Evolutionary conservation across 2,888 invertebrate genomes (phyloP).

Genomic region (Mythimna pallens): DNA sequence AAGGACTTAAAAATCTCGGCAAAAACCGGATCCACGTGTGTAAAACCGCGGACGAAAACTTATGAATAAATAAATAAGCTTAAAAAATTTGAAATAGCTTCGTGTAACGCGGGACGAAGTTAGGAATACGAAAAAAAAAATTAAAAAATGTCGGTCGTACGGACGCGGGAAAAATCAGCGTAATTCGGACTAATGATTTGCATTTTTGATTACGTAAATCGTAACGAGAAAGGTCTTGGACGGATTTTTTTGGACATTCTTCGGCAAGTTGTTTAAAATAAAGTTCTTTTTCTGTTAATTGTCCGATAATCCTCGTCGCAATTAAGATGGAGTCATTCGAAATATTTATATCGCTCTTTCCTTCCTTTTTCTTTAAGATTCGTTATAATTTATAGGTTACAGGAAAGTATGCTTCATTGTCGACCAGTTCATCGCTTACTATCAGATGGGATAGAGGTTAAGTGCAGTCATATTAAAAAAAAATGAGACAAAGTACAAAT

Average conservation of each 20-base stretch:
- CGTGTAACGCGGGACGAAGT: constrained; percentile 62
- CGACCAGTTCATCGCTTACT: no score
- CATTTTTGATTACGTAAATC: constrained; percentile 83
- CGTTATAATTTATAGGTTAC: no score
- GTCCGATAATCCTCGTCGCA: not conserved
- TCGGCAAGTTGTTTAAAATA: constrained; percentile 9
- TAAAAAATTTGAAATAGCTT: constrained; percentile 61
- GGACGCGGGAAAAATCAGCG: constrained; percentile 71
- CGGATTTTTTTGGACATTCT: constrained; percentile 39
- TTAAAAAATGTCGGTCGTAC: constrained; percentile 51
- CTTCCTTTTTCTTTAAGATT: not conserved
- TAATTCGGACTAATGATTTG: constrained; percentile 77
- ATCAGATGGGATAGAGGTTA: no score
- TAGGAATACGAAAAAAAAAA: constrained; percentile 52
- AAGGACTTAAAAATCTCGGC: constrained; percentile 20
- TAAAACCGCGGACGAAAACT: constrained; percentile 46
- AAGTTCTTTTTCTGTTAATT: constrained; percentile 19
- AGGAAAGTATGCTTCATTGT: no score
- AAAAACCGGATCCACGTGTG: constrained; percentile 50
- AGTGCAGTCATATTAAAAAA: no score
- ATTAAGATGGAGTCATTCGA: not conserved
- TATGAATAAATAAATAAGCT: constrained; percentile 63
- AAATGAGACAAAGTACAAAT: no score
- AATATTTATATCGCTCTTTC: not conserved
- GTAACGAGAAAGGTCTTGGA: constrained; percentile 68